phyloP scores from a whole-genome alignment of 2,797 vertebrate species.

The Danio jaintianensis region DNA sequence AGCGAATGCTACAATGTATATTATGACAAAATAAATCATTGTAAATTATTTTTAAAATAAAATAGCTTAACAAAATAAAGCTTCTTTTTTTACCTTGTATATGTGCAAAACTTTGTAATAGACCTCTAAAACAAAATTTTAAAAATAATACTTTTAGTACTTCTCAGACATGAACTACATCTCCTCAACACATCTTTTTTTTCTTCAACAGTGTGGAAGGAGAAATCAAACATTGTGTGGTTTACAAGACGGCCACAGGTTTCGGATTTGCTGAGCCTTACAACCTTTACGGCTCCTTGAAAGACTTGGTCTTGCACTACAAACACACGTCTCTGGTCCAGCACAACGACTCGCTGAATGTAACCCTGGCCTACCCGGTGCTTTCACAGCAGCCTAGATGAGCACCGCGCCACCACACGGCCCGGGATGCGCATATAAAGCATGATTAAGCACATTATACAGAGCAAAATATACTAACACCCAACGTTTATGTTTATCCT shows the following conservation, averaged over 20 bases:
- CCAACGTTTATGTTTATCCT: constrained; percentile 38
- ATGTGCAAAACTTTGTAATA: too few species aligned
- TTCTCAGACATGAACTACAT: too few species aligned
- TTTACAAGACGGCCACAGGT: constrained; percentile 96
- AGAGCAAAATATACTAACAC: constrained; percentile 39
- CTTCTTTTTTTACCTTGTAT: too few species aligned
- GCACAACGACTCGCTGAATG: constrained; percentile 99
- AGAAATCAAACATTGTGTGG: constrained; percentile 98
- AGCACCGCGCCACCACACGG: constrained; percentile 77
- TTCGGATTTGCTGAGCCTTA: constrained; percentile 98
- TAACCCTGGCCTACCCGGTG: constrained; percentile 97
- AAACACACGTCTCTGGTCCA: constrained; percentile 98
- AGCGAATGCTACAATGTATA: too few species aligned
- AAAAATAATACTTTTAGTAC: too few species aligned
- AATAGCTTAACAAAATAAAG: too few species aligned
- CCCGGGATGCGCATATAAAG: constrained; percentile 32
- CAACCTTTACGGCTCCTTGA: constrained; percentile 95
- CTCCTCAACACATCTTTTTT: not conserved
- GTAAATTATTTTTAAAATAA: too few species aligned
- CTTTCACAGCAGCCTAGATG: constrained; percentile 96
- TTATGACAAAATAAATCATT: too few species aligned
- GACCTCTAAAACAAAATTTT: too few species aligned
- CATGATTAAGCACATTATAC: constrained; percentile 51
- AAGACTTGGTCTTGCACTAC: constrained; percentile 99
- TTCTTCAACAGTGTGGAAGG: constrained; percentile 89